Evolutionary conservation across 53 echinoderm and acorn worm species (phyloP).

Genomic region (Astropecten irregularis): DNA sequence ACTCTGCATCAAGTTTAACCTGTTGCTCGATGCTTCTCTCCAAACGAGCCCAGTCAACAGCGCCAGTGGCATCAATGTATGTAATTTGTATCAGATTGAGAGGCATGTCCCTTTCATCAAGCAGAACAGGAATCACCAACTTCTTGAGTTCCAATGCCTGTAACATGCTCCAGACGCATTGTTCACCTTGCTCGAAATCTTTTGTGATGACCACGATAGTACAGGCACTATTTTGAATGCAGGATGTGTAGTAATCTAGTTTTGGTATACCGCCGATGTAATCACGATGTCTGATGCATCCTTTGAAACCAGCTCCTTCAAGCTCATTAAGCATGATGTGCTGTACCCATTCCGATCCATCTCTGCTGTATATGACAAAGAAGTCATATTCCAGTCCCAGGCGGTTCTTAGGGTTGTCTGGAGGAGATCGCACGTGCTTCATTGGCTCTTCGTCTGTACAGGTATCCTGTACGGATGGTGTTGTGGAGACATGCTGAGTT

Average conservation of each 20-base stretch:
- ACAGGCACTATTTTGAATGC: constrained; percentile 6
- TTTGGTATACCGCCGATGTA: neutral
- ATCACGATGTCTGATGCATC: constrained; percentile 28
- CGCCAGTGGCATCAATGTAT: neutral
- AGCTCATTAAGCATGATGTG: constrained; percentile 22
- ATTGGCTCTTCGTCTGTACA: neutral
- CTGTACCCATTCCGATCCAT: constrained; percentile 19
- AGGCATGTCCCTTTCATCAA: neutral
- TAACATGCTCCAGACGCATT: neutral
- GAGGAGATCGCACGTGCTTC: neutral
- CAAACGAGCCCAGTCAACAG: constrained; percentile 11
- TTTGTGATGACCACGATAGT: neutral
- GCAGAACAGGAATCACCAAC: constrained; percentile 18
- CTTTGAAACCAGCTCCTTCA: constrained; percentile 16
- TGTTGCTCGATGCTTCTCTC: constrained; percentile 23
- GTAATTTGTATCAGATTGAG: neutral
- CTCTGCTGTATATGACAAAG: constrained; percentile 24
- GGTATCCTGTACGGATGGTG: neutral
- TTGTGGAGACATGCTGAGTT: neutral
- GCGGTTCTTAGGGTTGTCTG: neutral
- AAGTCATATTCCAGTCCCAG: neutral
- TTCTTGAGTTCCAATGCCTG: neutral
- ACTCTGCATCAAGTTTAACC: neutral
- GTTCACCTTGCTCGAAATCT: neutral
- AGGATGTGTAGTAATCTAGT: neutral